These are phyloP conservation scores for Eledone cirrhosa DNA, from an alignment of 2,888 invertebrate genomes.

Conservation along the genomic window DNA sequence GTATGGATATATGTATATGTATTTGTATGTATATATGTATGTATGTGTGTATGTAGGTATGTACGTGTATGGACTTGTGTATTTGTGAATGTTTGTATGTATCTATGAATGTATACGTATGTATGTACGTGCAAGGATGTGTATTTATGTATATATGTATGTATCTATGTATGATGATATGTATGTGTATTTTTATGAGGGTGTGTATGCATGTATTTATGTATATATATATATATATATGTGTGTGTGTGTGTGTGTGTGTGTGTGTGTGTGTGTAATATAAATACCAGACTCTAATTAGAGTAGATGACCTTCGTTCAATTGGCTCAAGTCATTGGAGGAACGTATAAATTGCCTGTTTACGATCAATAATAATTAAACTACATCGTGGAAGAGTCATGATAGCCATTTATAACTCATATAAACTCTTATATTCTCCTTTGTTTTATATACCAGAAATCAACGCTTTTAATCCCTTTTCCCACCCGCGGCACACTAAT, in stretches of 20 bases:
- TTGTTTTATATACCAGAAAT: no score
- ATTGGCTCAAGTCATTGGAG: no score
- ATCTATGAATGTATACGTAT: background rate
- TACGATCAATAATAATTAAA: no score
- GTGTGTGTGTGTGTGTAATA: background rate
- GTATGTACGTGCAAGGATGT: background rate
- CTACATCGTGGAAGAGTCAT: no score
- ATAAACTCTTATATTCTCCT: no score
- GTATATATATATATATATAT: background rate
- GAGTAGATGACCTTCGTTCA: no score
- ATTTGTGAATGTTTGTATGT: background rate
- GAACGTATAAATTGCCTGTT: no score
- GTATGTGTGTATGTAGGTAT: background rate
- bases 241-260: background rate
- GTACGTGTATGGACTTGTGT: background rate
- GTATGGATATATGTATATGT: background rate
- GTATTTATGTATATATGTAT: background rate
- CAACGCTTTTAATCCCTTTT: no score
- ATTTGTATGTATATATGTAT: background rate
- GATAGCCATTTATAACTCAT: no score
- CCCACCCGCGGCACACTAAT: no score
- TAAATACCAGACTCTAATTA: background rate
- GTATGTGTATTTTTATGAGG: background rate
- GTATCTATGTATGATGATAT: background rate
- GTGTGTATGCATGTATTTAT: background rate